These are phyloP conservation scores for Caenorhabditis doughertyi DNA, from an alignment of 2,888 invertebrate species.

Conservation along the genomic window DNA sequence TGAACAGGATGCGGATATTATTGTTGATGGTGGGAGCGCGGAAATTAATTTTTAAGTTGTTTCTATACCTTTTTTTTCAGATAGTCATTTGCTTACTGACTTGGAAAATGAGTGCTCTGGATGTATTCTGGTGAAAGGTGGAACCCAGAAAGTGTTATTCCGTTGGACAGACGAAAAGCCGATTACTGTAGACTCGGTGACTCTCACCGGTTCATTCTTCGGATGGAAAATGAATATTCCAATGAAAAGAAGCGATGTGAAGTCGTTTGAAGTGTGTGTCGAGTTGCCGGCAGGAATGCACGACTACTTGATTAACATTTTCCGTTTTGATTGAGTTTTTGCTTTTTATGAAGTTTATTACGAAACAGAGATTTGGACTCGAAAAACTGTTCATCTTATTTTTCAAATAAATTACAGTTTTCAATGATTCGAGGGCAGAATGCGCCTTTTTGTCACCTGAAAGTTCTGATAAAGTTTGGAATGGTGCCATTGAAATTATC, in stretches of 20 bases:
- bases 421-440: too few species aligned
- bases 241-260: slow-evolving; percentile 33
- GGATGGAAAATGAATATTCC: slow-evolving; percentile 62
- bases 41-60: neutral
- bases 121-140: slow-evolving; percentile 30
- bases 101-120: slow-evolving; percentile 32
- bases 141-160: slow-evolving; percentile 50
- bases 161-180: slow-evolving; percentile 50
- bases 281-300: slow-evolving; percentile 51
- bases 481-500: neutral
- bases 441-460: too few species aligned
- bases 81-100: slow-evolving; percentile 32
- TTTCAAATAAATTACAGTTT: too few species aligned
- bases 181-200: slow-evolving; percentile 33
- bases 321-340: slow-evolving; percentile 48
- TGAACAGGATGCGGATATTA: slow-evolving; percentile 50
- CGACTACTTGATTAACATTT: slow-evolving; percentile 50
- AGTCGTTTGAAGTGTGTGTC: slow-evolving; percentile 33
- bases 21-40: slow-evolving; percentile 41
- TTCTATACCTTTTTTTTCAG: slow-evolving; percentile 13
- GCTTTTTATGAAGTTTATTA: neutral
- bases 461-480: too few species aligned
- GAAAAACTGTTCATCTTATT: too few species aligned
- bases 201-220: slow-evolving; percentile 57
- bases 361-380: too few species aligned